Percentiles rank a stretch among this genome's conserved stretches.
Conservation (phyloP, 1,140 invertebrate genomes). For the Philopotamus ludificatus region DNA sequence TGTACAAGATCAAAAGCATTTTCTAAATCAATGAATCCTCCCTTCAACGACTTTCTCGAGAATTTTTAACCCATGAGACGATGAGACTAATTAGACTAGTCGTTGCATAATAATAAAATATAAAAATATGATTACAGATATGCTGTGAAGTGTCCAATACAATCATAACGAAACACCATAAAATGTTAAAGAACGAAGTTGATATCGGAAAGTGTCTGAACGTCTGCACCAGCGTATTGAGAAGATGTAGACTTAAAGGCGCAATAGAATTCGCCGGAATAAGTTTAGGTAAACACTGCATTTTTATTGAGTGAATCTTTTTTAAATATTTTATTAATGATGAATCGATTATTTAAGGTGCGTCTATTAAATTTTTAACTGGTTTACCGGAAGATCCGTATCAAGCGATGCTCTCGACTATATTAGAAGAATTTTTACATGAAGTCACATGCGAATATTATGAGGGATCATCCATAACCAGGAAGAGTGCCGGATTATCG, state of each 20-base stretch:
- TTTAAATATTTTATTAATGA: background rate
- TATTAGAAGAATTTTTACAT: constrained; percentile 48
- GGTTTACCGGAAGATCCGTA: constrained; percentile 41
- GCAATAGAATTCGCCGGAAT: constrained; percentile 72
- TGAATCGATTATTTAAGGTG: constrained; percentile 30
- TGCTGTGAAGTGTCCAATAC: constrained; percentile 56
- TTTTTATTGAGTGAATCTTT: no score
- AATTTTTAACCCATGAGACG: no score
- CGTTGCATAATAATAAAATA: constrained; percentile 4
- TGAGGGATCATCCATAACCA: constrained; percentile 59
- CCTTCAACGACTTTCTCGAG: no score
- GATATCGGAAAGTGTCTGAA: constrained; percentile 56
- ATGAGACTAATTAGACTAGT: no score
- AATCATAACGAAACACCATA: constrained; percentile 48
- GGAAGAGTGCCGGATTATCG: constrained; percentile 74
- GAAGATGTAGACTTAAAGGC: constrained; percentile 76
- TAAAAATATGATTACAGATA: constrained; percentile 48
- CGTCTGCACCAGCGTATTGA: constrained; percentile 63
- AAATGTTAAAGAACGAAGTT: constrained; percentile 43
- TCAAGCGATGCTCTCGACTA: constrained; percentile 44
- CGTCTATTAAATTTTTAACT: constrained; percentile 44
- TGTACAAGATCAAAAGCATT: no score
- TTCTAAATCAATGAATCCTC: no score
- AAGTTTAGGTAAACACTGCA: constrained; percentile 57
- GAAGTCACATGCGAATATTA: constrained; percentile 46